Evolutionary conservation across 2,797 vertebrate genomes (phyloP).

Genomic region (Cuniculus paca): DNA sequence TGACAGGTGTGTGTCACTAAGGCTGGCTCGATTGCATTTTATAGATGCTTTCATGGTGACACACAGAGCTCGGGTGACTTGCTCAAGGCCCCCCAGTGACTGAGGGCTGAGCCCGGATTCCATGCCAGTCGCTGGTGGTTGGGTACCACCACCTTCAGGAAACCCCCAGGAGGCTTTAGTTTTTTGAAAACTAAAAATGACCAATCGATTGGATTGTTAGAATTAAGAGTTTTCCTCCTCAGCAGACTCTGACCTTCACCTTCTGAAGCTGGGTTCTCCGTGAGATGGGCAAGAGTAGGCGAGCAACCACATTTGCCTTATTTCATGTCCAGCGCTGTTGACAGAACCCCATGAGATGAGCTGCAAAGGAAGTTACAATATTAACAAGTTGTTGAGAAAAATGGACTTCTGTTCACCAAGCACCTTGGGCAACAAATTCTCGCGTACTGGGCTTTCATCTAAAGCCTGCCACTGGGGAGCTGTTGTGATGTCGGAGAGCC

Average conservation of each 20-base stretch:
- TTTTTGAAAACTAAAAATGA: background rate
- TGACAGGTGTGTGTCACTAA: background rate
- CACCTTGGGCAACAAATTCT: background rate
- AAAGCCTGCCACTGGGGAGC: rapidly evolving
- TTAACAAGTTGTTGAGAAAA: background rate
- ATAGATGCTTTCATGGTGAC: background rate
- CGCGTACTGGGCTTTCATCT: background rate
- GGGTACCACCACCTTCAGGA: background rate
- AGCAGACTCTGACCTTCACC: background rate
- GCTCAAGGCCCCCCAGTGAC: background rate
- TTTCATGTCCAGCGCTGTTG: background rate
- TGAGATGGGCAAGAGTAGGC: background rate
- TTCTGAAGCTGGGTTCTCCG: background rate
- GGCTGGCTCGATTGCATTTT: background rate
- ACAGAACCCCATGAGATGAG: background rate
- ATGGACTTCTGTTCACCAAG: background rate
- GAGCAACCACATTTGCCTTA: background rate
- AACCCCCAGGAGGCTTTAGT: background rate
- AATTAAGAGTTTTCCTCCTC: background rate
- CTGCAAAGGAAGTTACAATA: background rate
- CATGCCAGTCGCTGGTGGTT: background rate
- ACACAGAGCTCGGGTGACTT: background rate
- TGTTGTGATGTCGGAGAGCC: background rate
- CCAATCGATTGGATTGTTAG: background rate
- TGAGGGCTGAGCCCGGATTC: background rate